phyloP scores from a whole-genome alignment of 1,140 invertebrate genomes.

The Eumaeus atala region DNA sequence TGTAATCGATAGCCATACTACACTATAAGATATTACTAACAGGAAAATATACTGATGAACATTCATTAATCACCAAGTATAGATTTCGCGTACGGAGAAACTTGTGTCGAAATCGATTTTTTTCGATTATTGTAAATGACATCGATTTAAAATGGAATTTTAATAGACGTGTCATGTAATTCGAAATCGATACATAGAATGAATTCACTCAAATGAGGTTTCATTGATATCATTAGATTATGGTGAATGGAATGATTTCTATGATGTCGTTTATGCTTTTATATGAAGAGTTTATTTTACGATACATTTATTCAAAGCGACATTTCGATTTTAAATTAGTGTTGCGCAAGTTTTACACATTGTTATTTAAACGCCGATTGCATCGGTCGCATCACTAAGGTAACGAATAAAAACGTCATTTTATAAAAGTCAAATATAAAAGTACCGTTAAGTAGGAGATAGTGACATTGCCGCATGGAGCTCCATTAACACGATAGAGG shows the following conservation, averaged over 20 bases:
- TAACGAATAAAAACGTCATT: too few relatives aligned
- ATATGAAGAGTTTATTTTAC: slow-evolving; percentile 8
- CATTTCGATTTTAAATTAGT: slow-evolving; percentile 1
- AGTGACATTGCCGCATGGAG: too few relatives aligned
- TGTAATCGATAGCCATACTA: slow-evolving; percentile 36
- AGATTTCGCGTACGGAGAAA: slow-evolving; percentile 8
- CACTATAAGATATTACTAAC: slow-evolving; percentile 14
- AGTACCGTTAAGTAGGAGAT: too few relatives aligned
- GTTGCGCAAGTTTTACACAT: slow-evolving; percentile 2
- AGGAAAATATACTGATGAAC: slow-evolving; percentile 19
- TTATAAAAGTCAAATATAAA: too few relatives aligned
- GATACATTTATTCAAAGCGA: background rate
- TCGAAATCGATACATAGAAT: slow-evolving; percentile 7
- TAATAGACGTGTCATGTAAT: slow-evolving; percentile 15
- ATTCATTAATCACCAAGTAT: slow-evolving; percentile 16
- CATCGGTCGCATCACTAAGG: too few relatives aligned
- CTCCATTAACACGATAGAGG: too few relatives aligned
- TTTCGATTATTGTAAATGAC: slow-evolving; percentile 9
- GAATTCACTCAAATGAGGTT: slow-evolving; percentile 1
- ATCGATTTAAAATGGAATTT: slow-evolving; percentile 15
- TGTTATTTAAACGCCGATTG: background rate
- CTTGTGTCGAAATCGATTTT: slow-evolving; percentile 4
- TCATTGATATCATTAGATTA: background rate
- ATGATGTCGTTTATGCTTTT: background rate
- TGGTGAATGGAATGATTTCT: background rate